Evolutionary conservation across 1,140 invertebrate genomes (phyloP), one percentile per base, ranked within the genome.

Genomic region (Tetramorium alpestre): DNA sequence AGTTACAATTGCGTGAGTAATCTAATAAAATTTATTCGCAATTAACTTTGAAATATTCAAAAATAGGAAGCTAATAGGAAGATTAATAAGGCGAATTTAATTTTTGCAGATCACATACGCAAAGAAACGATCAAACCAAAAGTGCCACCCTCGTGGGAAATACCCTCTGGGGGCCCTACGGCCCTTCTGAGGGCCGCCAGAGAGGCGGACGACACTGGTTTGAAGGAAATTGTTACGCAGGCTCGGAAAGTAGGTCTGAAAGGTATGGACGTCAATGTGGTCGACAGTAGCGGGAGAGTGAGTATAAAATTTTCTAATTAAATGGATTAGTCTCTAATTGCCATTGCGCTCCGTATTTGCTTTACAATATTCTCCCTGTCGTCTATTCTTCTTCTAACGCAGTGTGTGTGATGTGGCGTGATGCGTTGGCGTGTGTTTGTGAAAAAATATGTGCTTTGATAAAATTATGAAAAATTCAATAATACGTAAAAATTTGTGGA

Each of bases 241-340:
- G 91, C 92, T 2, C 87, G 92, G 41, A 93, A 92, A 65, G 88
- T 91, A 11, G 93, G 91, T 49, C 64, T 93, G 8, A 89, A 88
- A 0, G 84, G 92, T 18, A 87, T 94, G 67, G 94, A 95, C 64
- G 89, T 95, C n/a, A 95, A 96, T 84, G 87, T 94, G 47, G 88
- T 88, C 8, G 95, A 96, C 62, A 88, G 90, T 62, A 95, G 94
- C 86, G 95, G 95, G 67, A 91, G 95, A 88, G 95, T 96, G 76
- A 95, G 93, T 87, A 11, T 6, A 10, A 75, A 49, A 62, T 73
- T 84, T 62, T 75, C 69, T 38, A 33, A 60, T 60, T 62, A 86
- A 86, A 64, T 58, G 5, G 3, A 87, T 87, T 65, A 65, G 16
- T 49, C 18, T 60, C 18, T 72, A 62, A 85, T 85, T 78, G 28